These are phyloP conservation scores for Platysternon megacephalum DNA, from an alignment of 2,113 vertebrate genomes.

Conservation along the genomic window DNA sequence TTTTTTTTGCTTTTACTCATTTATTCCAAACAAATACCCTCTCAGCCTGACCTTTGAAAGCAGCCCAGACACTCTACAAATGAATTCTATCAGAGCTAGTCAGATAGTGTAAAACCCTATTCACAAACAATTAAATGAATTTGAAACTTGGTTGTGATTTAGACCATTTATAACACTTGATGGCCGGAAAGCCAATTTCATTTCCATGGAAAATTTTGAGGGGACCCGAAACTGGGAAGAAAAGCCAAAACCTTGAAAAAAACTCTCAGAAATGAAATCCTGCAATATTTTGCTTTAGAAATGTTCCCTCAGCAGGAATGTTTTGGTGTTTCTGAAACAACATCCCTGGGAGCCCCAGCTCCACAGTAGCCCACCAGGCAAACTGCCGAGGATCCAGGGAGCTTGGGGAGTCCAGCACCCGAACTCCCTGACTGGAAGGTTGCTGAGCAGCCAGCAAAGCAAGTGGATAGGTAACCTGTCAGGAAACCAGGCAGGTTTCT, in stretches of 20 bases:
- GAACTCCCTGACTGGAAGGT: background rate
- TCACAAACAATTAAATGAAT: background rate
- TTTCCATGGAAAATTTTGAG: too few species aligned
- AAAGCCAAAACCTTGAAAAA: background rate
- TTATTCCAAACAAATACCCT: background rate
- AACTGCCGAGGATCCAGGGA: background rate
- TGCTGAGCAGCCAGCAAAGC: background rate
- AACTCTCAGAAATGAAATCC: background rate
- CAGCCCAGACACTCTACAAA: background rate
- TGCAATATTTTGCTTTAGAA: background rate
- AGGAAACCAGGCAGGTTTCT: background rate
- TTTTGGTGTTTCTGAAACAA: background rate
- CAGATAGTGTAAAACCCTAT: background rate
- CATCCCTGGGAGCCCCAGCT: too few species aligned
- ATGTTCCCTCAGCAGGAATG: background rate
- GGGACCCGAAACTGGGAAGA: background rate
- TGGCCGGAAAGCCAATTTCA: too few species aligned
- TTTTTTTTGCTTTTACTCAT: background rate
- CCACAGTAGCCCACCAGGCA: background rate
- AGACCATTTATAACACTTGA: background rate
- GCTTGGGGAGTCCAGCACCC: background rate
- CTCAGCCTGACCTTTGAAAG: conserved; percentile 2
- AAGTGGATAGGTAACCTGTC: fast-evolving
- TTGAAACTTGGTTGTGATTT: background rate
- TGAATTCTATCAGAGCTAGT: background rate